Base-by-base conservation (phyloP, 1,140 invertebrate species). In the Drosophila bifasciata region DNA sequence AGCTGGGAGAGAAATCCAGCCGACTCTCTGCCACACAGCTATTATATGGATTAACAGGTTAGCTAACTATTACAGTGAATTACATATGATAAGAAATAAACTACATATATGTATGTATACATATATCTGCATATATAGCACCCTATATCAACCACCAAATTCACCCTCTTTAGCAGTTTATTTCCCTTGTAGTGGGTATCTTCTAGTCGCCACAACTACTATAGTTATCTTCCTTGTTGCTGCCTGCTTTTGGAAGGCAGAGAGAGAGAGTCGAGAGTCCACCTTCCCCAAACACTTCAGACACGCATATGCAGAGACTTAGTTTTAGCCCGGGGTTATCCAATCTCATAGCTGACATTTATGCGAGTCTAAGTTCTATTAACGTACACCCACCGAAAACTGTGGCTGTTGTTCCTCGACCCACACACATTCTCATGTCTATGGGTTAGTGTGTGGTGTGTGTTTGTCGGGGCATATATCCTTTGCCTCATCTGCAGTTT, bases 291-390 rank as follows among this genome's bases (percentile, higher is more conserved):
- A 23, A 63, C 41, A 60, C 56, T 56, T 77, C 51, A 60, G 73
- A 69, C 73, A 77, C 73, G 73, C 77, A 74, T 85, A 80, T 80
- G 73, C 77, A 69, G 44, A 66, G 73, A 75, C 83, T 86, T 77
- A 86, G 73, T 81, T 76, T 76, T 79, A 76, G 66, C 83, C 84
- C 59, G 78, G 57, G 59, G 83, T 75, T 76, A 88, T 83, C 62
- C 69, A 89, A 83, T 79, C 83, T 88, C 88, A 78, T 83, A 66
- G 78, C 75, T 83, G 83, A 88, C 83, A 88, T 88, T 88, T 88
- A 88, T 88, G 83, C 84, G 73, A 77, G 77, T 71, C 76, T 86
- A 67, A 80, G 57, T 75, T 68, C 60, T 77, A 79, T 76, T 77
- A 86, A 76, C 64, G 77, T 68, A 40, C 50, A 62, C 46, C 50